These are phyloP conservation scores for Myocastor coypus DNA, from an alignment of 2,113 vertebrate species.

Conservation along the genomic window DNA sequence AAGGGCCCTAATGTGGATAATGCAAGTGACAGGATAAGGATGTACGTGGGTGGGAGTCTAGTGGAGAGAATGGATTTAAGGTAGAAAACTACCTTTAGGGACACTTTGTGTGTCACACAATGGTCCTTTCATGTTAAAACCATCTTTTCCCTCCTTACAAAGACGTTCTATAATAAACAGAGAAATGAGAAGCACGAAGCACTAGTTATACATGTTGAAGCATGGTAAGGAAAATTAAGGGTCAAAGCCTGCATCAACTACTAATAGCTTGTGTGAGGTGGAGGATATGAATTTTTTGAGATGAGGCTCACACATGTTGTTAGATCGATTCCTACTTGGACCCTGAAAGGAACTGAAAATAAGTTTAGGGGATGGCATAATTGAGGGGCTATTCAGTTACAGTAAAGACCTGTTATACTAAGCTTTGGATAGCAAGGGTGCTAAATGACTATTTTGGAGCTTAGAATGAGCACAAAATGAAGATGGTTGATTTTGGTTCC, in stretches of 20 bases:
- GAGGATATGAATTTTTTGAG: conserved; percentile 51
- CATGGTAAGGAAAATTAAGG: conserved; percentile 62
- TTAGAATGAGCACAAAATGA: conserved; percentile 60
- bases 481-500: conserved; percentile 60
- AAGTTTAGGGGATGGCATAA: conserved; percentile 42
- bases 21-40: neutral
- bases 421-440: conserved; percentile 76
- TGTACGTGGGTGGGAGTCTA: neutral
- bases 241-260: conserved; percentile 57
- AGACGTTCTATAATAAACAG: conserved; percentile 31
- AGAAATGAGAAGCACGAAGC: conserved; percentile 12
- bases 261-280: conserved; percentile 48
- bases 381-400: conserved; percentile 77
- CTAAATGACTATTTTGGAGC: conserved; percentile 78
- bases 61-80: neutral
- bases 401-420: conserved; percentile 76
- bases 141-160: neutral
- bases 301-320: conserved; percentile 52
- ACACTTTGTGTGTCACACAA: neutral
- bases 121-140: neutral
- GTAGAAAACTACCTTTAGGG: neutral
- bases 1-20: neutral
- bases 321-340: conserved; percentile 54
- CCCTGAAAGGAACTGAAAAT: conserved; percentile 65
- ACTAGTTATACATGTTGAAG: conserved; percentile 67